phyloP scores from a whole-genome alignment of 2,888 invertebrate species.

The Brachyptera risi region DNA sequence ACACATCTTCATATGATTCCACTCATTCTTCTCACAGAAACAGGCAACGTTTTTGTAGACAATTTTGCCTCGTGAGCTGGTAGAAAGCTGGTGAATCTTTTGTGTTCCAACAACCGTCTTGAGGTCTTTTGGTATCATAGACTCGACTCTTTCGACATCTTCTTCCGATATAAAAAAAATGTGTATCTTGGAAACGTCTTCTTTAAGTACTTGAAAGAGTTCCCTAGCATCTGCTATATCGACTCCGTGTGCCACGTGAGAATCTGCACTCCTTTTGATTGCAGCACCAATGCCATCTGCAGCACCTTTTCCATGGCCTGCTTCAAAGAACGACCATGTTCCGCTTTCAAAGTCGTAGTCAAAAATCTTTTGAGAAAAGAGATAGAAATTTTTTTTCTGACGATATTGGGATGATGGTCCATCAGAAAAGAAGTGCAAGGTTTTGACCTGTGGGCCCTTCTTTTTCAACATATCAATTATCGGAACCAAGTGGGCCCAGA shows the following conservation, averaged over 20 bases:
- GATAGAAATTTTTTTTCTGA: slow-evolving; percentile 14
- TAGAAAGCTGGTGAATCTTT: neutral
- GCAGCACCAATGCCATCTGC: slow-evolving; percentile 21
- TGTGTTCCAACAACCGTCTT: neutral
- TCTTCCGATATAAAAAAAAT: neutral
- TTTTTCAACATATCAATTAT: slow-evolving; percentile 3
- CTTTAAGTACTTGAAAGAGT: neutral
- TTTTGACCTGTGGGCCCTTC: neutral
- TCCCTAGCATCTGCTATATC: slow-evolving; percentile 8
- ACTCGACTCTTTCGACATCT: neutral
- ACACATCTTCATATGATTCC: neutral
- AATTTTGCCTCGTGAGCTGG: neutral
- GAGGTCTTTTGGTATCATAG: neutral
- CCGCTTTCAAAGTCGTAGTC: neutral
- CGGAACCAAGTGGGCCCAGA: slow-evolving; percentile 18
- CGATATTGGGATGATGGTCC: slow-evolving; percentile 13
- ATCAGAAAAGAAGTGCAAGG: slow-evolving; percentile 15
- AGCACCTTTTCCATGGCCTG: slow-evolving; percentile 20
- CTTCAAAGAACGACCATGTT: slow-evolving; percentile 20
- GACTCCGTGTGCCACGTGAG: slow-evolving; percentile 4
- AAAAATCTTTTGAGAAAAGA: neutral
- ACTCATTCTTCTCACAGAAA: neutral
- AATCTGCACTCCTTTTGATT: slow-evolving; percentile 4
- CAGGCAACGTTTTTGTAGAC: neutral
- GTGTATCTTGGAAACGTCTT: neutral